Evolutionary conservation across 2,888 invertebrate species (phyloP).

Genomic region (Apotomis turbidana): DNA sequence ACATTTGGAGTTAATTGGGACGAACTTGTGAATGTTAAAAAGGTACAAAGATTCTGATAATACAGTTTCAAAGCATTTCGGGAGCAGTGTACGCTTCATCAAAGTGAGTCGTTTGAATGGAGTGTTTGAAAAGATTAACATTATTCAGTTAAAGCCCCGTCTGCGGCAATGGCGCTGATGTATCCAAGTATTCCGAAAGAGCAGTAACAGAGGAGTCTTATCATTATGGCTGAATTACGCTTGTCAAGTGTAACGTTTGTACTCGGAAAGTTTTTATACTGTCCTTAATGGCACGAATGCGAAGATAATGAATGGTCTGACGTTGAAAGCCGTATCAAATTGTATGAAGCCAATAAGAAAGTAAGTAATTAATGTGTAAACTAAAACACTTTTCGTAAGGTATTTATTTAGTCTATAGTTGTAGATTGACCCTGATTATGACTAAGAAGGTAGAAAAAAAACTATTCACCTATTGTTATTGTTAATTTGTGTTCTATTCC

Average conservation of each 20-base stretch:
- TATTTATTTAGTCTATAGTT: background rate
- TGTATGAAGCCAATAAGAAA: constrained; percentile 8
- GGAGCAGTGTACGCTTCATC: constrained; percentile 11
- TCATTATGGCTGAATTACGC: constrained; percentile 29
- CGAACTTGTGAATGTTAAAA: constrained; percentile 24
- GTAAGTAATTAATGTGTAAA: too few species aligned
- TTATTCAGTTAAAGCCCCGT: constrained; percentile 20
- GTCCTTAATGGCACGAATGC: constrained; percentile 24
- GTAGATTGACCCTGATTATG: too few species aligned
- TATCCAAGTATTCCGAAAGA: constrained; percentile 15
- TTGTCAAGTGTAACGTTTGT: constrained; percentile 19
- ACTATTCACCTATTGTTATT: too few species aligned
- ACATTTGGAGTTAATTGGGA: constrained; percentile 20
- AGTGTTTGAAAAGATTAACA: constrained; percentile 30
- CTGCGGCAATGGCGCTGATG: constrained; percentile 11
- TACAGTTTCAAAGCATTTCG: constrained; percentile 23
- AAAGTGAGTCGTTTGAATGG: constrained; percentile 25
- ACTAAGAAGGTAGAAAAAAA: too few species aligned
- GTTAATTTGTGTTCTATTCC: too few species aligned
- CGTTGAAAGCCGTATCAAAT: constrained; percentile 7
- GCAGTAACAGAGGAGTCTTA: constrained; percentile 16
- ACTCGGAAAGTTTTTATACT: constrained; percentile 26
- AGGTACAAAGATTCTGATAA: constrained; percentile 19
- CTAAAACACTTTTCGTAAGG: too few species aligned
- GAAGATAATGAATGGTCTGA: constrained; percentile 25